phyloP scores from a whole-genome alignment of 1,140 invertebrate genomes.

The Hypsibius dujardini region DNA sequence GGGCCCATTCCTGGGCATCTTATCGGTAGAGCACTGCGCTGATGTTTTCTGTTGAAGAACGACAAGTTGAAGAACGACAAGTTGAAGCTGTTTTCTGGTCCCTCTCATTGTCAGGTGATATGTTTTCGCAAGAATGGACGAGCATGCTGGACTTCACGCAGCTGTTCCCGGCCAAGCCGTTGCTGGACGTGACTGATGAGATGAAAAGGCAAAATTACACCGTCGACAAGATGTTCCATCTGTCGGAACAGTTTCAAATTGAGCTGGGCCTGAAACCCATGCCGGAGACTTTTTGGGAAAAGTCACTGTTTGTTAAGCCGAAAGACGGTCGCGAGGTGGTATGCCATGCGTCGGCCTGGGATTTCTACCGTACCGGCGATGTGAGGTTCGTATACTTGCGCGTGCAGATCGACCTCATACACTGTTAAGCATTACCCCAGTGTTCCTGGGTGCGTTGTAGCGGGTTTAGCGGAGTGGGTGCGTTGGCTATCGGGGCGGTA shows the following conservation, averaged over 20 bases:
- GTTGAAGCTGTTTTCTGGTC: neutral
- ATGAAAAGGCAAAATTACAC: constrained; percentile 6
- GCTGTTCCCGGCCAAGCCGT: constrained; percentile 27
- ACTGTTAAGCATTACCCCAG: too few species aligned
- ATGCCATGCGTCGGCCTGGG: constrained; percentile 26
- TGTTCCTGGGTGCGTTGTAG: too few species aligned
- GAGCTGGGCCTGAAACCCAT: neutral
- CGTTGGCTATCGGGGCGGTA: too few species aligned
- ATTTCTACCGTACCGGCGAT: constrained; percentile 24
- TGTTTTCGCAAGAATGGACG: constrained; percentile 23
- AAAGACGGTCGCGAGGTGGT: constrained; percentile 22
- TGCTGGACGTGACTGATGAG: constrained; percentile 1
- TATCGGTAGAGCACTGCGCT: constrained; percentile 8
- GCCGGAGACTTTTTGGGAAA: neutral
- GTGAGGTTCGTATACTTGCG: constrained; percentile 21
- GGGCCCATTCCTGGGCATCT: neutral
- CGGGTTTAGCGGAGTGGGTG: too few species aligned
- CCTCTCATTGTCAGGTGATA: constrained; percentile 29
- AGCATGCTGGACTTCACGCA: constrained; percentile 26
- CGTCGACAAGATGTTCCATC: constrained; percentile 26
- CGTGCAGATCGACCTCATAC: too few species aligned
- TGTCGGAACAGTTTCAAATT: constrained; percentile 21
- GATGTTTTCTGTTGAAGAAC: constrained; percentile 18
- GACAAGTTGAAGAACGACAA: constrained; percentile 23
- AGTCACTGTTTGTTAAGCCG: neutral